phyloP scores from a whole-genome alignment of 2,113 vertebrate genomes.

The Aptenodytes patagonicus region DNA sequence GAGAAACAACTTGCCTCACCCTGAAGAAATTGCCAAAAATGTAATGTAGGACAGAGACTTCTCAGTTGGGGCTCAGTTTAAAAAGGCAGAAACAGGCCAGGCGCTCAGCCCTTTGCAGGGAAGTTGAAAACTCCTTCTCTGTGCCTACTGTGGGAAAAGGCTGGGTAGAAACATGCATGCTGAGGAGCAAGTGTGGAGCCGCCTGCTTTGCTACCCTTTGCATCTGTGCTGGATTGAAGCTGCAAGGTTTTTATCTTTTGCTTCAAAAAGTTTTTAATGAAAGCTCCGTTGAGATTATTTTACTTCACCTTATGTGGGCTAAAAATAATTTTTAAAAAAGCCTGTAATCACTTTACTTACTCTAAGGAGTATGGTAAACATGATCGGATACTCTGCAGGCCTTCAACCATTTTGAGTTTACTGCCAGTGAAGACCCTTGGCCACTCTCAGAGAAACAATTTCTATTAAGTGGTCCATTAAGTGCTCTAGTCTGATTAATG shows the following conservation, averaged over 20 bases:
- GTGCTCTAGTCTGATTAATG: not conserved
- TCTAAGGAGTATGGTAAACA: not conserved
- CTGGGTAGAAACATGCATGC: rapidly evolving
- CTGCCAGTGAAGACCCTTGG: not conserved
- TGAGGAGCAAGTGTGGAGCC: not conserved
- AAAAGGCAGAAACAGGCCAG: not conserved
- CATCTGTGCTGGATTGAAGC: not conserved
- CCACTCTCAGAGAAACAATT: not conserved
- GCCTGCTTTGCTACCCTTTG: not conserved
- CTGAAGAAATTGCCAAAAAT: conserved; percentile 12
- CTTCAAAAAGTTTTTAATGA: not conserved
- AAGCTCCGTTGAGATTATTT: not conserved
- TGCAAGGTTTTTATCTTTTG: not conserved
- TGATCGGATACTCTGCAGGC: not conserved
- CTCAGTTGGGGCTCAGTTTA: not conserved
- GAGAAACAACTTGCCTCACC: conserved; percentile 4
- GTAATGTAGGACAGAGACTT: not conserved
- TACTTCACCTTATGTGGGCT: not conserved
- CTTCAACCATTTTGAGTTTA: not conserved
- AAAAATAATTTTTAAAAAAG: not conserved
- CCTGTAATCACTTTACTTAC: not conserved
- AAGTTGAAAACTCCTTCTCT: not conserved
- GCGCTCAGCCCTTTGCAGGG: rapidly evolving
- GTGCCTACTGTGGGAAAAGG: not conserved
- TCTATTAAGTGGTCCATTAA: conserved; percentile 23